Conservation (phyloP, 1,140 invertebrate species). For the Tetramorium parvispinum region DNA sequence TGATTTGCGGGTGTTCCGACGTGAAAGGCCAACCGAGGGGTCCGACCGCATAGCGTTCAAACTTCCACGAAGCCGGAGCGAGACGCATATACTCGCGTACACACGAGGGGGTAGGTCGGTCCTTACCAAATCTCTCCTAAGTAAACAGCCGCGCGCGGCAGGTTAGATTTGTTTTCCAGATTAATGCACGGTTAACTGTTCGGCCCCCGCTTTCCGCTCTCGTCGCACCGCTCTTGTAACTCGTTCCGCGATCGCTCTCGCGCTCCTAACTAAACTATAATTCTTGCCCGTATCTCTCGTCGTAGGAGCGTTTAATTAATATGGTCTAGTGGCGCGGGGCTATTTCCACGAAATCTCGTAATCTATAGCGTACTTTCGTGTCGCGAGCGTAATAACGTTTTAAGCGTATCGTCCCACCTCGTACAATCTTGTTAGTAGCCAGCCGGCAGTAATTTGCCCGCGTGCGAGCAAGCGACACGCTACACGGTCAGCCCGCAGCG, state of each 20-base stretch:
- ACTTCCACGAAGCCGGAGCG: conserved; percentile 10
- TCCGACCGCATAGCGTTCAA: conserved; percentile 6
- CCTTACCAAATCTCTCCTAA: conserved; percentile 57
- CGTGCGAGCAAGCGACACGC: conserved; percentile 47
- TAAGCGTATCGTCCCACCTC: conserved; percentile 61
- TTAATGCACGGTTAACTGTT: conserved; percentile 56
- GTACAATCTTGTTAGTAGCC: conserved; percentile 56
- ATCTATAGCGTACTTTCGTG: conserved; percentile 60
- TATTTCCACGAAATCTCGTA: conserved; percentile 59
- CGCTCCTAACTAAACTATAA: conserved; percentile 58
- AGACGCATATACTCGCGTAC: background rate
- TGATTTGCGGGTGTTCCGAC: conserved; percentile 40
- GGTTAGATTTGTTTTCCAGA: conserved; percentile 62
- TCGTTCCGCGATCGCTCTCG: conserved; percentile 28
- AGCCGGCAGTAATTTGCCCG: conserved; percentile 46
- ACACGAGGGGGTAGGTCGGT: background rate
- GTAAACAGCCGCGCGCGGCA: conserved; percentile 53
- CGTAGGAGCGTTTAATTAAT: conserved; percentile 59
- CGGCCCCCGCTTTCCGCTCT: background rate
- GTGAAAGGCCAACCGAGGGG: conserved; percentile 23
- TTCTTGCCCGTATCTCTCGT: conserved; percentile 60
- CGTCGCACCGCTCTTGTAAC: conserved; percentile 36
- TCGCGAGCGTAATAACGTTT: conserved; percentile 58
- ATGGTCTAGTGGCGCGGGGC: conserved; percentile 50
- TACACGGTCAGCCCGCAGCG: conserved; percentile 48